phyloP scores from a whole-genome alignment of 2,797 vertebrate species.

The Odontamblyopus lacepedii region DNA sequence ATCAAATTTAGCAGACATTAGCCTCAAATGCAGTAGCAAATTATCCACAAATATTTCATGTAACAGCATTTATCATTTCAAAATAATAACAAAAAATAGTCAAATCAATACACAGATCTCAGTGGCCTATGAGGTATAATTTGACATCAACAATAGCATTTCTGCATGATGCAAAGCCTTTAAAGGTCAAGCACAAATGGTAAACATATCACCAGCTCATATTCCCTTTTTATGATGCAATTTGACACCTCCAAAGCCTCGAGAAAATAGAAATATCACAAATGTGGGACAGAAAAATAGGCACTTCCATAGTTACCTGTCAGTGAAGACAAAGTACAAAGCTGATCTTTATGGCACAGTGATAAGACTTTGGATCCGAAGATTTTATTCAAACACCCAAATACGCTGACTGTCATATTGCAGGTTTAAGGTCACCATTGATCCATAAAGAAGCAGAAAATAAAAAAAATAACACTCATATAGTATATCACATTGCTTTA shows the following conservation, averaged over 20 bases:
- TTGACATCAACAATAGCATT: background rate
- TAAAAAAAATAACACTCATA: background rate
- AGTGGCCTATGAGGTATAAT: background rate
- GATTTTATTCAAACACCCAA: background rate
- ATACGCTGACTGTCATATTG: background rate
- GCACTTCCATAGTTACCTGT: background rate
- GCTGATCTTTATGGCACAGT: background rate
- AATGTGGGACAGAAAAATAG: background rate
- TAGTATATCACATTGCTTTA: constrained; percentile 1
- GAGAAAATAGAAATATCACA: background rate
- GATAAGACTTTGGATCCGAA: background rate
- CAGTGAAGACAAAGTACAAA: constrained; percentile 3
- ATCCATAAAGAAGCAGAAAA: constrained; percentile 1
- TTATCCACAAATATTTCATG: background rate
- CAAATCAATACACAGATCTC: background rate
- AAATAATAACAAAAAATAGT: background rate
- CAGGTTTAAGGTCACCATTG: constrained; percentile 14
- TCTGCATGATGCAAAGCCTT: background rate
- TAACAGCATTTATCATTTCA: too few species aligned
- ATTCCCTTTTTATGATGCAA: background rate
- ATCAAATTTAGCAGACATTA: background rate
- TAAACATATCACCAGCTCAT: background rate
- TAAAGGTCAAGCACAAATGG: background rate
- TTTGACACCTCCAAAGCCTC: background rate
- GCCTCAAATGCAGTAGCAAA: background rate